A percentile compares a stretch with the other conserved stretches of the same genome.
These are phyloP conservation scores for Troides oblongomaculatus DNA, from an alignment of 2,888 invertebrate species.

Conservation along the genomic window DNA sequence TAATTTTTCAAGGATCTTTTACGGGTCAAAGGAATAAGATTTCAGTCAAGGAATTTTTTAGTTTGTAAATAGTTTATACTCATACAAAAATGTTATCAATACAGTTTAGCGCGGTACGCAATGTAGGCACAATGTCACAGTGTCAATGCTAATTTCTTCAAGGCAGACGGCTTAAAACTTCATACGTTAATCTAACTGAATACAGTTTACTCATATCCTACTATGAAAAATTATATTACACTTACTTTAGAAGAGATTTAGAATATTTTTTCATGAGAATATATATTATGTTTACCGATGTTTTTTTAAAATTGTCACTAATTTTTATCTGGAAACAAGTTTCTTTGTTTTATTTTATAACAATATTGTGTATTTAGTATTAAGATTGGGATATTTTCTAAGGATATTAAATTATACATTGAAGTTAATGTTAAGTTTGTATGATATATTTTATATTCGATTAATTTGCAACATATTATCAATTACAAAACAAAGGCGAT, in stretches of 20 bases:
- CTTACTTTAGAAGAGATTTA: background rate
- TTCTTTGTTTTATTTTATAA: too few relatives aligned
- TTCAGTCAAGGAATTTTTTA: slow-evolving; percentile 17
- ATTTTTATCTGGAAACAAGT: too few relatives aligned
- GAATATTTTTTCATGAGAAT: too few relatives aligned
- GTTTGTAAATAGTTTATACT: slow-evolving; percentile 13
- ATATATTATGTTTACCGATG: too few relatives aligned
- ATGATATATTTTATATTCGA: too few relatives aligned
- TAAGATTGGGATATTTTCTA: too few relatives aligned
- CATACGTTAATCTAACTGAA: slow-evolving; percentile 17
- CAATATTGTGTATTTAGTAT: too few relatives aligned
- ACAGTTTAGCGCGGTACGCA: slow-evolving; percentile 23
- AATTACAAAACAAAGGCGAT: too few relatives aligned
- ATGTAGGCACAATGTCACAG: slow-evolving; percentile 28
- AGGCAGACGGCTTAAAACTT: slow-evolving; percentile 26
- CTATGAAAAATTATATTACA: background rate
- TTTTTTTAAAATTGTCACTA: too few relatives aligned
- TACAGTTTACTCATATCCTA: background rate
- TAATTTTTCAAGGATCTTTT: background rate
- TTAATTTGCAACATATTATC: too few relatives aligned
- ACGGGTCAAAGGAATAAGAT: slow-evolving; percentile 16
- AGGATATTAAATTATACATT: too few relatives aligned
- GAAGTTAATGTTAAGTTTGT: too few relatives aligned
- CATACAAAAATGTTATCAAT: slow-evolving; percentile 29
- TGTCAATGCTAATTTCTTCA: slow-evolving; percentile 27